Conservation (phyloP, 2,797 vertebrate species). For the Graptemys geographica region DNA sequence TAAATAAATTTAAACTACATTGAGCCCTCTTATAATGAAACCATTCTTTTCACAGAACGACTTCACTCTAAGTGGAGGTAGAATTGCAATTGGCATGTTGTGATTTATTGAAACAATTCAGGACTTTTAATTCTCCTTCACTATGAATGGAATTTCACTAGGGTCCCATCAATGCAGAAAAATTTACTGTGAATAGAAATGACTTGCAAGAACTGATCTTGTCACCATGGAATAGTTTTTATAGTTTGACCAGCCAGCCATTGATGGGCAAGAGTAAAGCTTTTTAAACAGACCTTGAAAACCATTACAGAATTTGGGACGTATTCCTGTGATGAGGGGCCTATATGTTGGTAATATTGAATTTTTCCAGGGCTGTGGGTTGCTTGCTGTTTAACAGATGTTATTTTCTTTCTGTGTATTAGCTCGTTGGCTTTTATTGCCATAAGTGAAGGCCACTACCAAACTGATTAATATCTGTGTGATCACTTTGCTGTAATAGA, state of each 20-base stretch:
- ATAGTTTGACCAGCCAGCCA: neutral
- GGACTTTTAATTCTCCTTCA: neutral
- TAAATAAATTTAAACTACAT: constrained; percentile 53
- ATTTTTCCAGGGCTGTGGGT: rapidly evolving
- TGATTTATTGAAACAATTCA: constrained; percentile 41
- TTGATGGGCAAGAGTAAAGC: neutral
- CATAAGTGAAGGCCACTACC: neutral
- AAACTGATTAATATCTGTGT: neutral
- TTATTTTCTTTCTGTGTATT: neutral
- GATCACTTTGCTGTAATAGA: neutral
- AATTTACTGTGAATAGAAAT: neutral
- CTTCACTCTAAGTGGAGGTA: neutral
- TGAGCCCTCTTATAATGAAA: constrained; percentile 41
- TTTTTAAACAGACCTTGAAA: neutral
- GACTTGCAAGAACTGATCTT: neutral
- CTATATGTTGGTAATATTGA: neutral
- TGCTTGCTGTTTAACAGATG: neutral
- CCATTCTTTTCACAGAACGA: constrained; percentile 34
- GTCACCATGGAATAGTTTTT: neutral
- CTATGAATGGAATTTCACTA: rapidly evolving
- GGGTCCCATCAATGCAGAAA: neutral
- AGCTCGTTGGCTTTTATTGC: neutral
- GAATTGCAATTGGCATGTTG: constrained; percentile 37
- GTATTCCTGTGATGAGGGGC: neutral
- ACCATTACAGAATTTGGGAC: neutral